Percentiles rank a stretch among this genome's conserved stretches.
phyloP scores from a whole-genome alignment of 1,140 invertebrate genomes.

The Doryteuthis pealeii region DNA sequence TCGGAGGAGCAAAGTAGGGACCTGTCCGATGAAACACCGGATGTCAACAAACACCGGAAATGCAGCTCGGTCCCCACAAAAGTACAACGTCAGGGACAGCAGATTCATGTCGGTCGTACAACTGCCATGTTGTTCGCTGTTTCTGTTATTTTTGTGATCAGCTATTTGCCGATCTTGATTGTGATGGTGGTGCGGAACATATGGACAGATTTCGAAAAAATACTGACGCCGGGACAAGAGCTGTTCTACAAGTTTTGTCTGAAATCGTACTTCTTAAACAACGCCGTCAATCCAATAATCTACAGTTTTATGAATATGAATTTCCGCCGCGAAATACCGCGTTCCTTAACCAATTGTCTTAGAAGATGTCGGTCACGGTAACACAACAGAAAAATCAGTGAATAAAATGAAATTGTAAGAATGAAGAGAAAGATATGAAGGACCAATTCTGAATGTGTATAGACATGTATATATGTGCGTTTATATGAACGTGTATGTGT shows the following conservation, averaged over 20 bases:
- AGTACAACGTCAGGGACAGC: background rate
- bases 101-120: slow-evolving; percentile 26
- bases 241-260: slow-evolving; percentile 47
- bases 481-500: background rate
- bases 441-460: background rate
- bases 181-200: slow-evolving; percentile 38
- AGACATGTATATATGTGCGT: background rate
- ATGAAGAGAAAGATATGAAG: background rate
- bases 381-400: slow-evolving; percentile 20
- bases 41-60: background rate
- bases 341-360: slow-evolving; percentile 25
- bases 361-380: slow-evolving; percentile 28
- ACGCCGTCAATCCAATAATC: slow-evolving; percentile 46
- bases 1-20: slow-evolving; percentile 22
- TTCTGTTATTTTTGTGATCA: slow-evolving; percentile 43
- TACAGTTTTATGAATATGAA: slow-evolving; percentile 46
- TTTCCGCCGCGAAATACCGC: slow-evolving; percentile 32
- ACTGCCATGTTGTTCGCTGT: slow-evolving; percentile 44
- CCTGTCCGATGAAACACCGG: slow-evolving; percentile 11
- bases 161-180: slow-evolving; percentile 42
- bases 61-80: background rate
- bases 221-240: slow-evolving; percentile 34
- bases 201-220: slow-evolving; percentile 43
- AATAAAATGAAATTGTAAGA: background rate
- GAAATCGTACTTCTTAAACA: slow-evolving; percentile 50